Evolutionary conservation across 2,888 invertebrate species (phyloP).

Genomic region (Caradrina kadenii): DNA sequence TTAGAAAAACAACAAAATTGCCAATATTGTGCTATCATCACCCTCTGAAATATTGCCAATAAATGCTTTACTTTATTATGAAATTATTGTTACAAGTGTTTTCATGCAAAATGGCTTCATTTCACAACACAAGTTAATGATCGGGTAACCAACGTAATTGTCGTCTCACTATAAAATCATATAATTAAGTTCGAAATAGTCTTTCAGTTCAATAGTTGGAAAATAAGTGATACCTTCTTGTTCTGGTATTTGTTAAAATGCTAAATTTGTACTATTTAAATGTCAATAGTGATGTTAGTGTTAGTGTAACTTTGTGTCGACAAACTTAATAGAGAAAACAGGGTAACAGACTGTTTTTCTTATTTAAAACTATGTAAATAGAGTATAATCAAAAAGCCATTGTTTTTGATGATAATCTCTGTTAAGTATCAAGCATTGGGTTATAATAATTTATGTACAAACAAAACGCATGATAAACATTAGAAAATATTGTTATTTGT

Average conservation of each 20-base stretch:
- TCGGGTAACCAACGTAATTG: constrained; percentile 22
- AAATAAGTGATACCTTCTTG: background rate
- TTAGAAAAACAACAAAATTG: too few species aligned
- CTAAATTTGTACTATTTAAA: background rate
- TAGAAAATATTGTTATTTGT: too few species aligned
- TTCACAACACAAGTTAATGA: constrained; percentile 43
- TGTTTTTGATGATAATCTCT: background rate
- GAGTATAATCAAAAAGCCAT: too few species aligned
- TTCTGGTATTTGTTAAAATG: background rate
- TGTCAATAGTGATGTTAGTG: background rate
- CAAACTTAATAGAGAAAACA: background rate
- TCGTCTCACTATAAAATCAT: constrained; percentile 25
- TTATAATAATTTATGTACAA: too few species aligned
- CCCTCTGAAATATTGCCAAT: constrained; percentile 15
- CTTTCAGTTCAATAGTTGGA: background rate
- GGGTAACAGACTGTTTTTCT: background rate
- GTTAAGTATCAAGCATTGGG: too few species aligned
- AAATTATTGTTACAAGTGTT: constrained; percentile 50
- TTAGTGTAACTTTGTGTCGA: background rate
- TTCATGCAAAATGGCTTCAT: constrained; percentile 59
- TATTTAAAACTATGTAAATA: too few species aligned
- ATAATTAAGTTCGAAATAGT: constrained; percentile 29
- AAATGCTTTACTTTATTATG: constrained; percentile 16
- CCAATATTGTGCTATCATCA: too few species aligned
- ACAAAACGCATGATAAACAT: too few species aligned